A percentile compares a stretch with the other conserved stretches of the same genome.
Conservation (phyloP, 2,113 vertebrate species). For the Emydura subglobosa region DNA sequence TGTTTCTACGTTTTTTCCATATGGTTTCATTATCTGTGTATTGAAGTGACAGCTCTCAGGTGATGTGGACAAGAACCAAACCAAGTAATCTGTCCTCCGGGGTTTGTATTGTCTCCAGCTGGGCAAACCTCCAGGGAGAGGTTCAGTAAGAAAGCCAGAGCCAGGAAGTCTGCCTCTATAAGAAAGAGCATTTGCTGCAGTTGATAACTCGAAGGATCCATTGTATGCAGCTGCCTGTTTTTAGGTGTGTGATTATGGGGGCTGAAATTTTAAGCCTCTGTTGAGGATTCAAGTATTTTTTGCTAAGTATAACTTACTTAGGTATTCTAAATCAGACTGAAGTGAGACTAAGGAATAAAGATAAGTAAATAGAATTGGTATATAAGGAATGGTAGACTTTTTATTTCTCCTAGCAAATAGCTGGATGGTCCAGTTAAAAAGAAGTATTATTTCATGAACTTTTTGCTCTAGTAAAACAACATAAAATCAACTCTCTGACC, state of each 20-base stretch:
- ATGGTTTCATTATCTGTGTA: background rate
- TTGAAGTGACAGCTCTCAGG: slow-evolving; percentile 29
- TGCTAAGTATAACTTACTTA: background rate
- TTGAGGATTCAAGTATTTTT: background rate
- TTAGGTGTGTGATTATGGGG: background rate
- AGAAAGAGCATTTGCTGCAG: background rate
- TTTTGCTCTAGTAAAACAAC: background rate
- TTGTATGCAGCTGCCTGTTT: background rate
- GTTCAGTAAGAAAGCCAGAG: slow-evolving; percentile 37
- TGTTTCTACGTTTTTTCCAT: background rate
- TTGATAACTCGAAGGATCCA: background rate
- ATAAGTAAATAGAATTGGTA: slow-evolving; percentile 27
- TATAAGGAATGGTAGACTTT: background rate
- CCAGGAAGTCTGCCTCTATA: background rate
- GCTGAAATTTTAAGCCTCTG: background rate
- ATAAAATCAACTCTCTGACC: background rate
- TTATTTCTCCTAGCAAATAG: background rate
- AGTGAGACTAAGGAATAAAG: slow-evolving; percentile 35
- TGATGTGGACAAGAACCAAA: background rate
- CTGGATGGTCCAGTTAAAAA: background rate
- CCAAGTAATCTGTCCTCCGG: background rate
- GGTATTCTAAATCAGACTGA: background rate
- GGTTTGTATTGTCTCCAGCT: background rate
- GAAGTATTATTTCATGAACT: background rate
- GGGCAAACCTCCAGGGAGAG: background rate